phyloP scores from a whole-genome alignment of 2,888 invertebrate genomes.

The Chrysotoxum bicinctum region DNA sequence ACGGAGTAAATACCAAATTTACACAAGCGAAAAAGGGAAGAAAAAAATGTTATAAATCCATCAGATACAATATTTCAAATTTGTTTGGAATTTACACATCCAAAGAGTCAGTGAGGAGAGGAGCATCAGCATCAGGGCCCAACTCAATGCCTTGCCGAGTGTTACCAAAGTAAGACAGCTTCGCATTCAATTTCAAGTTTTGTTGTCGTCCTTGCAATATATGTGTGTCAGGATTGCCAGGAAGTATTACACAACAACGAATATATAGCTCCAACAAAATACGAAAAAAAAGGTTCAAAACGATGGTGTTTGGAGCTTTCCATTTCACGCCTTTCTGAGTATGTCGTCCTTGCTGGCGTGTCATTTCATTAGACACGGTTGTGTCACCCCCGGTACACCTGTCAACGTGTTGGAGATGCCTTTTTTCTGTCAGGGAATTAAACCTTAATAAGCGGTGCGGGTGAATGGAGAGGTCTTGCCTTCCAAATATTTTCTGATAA shows the following conservation, averaged over 20 bases:
- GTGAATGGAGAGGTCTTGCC: background rate
- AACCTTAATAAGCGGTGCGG: constrained; percentile 54
- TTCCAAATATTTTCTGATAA: constrained; percentile 18
- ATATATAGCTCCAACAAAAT: background rate
- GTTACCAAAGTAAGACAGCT: constrained; percentile 36
- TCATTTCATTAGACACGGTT: constrained; percentile 72
- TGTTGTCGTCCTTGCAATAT: constrained; percentile 22
- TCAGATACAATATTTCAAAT: constrained; percentile 60
- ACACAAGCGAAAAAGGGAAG: constrained; percentile 17
- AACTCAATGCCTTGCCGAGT: background rate
- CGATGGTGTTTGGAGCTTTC: constrained; percentile 61
- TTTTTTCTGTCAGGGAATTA: constrained; percentile 52
- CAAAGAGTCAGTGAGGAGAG: background rate
- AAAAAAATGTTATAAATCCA: constrained; percentile 46
- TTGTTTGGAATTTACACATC: constrained; percentile 56
- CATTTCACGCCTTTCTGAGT: constrained; percentile 69
- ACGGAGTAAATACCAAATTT: constrained; percentile 9
- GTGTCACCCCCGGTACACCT: constrained; percentile 51
- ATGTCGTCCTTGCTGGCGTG: constrained; percentile 65
- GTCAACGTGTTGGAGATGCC: constrained; percentile 19
- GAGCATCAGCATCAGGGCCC: background rate
- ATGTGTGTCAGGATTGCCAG: background rate
- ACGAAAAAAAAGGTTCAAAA: constrained; percentile 25
- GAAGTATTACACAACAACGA: background rate
- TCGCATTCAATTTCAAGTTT: constrained; percentile 51